phyloP scores from a whole-genome alignment of 2,113 vertebrate species.

The Xenopus borealis region DNA sequence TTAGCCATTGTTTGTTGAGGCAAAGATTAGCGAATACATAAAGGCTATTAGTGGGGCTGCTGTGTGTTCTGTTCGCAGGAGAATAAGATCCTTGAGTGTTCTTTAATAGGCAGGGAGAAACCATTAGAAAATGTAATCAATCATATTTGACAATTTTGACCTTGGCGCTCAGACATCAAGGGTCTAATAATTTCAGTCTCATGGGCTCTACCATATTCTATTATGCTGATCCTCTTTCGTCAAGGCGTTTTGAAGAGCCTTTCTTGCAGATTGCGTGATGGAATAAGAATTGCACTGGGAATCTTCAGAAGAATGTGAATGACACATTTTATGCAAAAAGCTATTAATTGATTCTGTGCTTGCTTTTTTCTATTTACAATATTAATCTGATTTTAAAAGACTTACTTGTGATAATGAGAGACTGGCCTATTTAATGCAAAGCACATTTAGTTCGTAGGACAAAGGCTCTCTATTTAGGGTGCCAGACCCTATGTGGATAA shows the following conservation, averaged over 20 bases:
- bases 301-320: constrained; percentile 59
- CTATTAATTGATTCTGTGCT: background rate
- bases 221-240: constrained; percentile 68
- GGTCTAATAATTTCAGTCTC: constrained; percentile 63
- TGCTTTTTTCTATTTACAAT: background rate
- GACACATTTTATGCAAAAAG: constrained; percentile 51
- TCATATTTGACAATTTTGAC: constrained; percentile 71
- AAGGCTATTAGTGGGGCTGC: constrained; percentile 58
- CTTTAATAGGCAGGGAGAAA: constrained; percentile 70
- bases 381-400: too few species aligned
- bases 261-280: constrained; percentile 62
- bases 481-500: too few species aligned
- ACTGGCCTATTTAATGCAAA: too few species aligned
- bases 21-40: constrained; percentile 71
- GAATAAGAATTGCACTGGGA: constrained; percentile 62
- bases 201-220: constrained; percentile 56
- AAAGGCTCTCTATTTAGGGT: too few species aligned
- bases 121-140: constrained; percentile 71
- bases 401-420: too few species aligned
- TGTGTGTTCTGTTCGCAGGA: constrained; percentile 66
- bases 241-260: constrained; percentile 59
- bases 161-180: constrained; percentile 67
- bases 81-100: constrained; percentile 64
- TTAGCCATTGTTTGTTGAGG: constrained; percentile 74
- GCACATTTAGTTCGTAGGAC: too few species aligned